phyloP scores from a whole-genome alignment of 1,140 invertebrate genomes.

The Coelopa frigida region DNA sequence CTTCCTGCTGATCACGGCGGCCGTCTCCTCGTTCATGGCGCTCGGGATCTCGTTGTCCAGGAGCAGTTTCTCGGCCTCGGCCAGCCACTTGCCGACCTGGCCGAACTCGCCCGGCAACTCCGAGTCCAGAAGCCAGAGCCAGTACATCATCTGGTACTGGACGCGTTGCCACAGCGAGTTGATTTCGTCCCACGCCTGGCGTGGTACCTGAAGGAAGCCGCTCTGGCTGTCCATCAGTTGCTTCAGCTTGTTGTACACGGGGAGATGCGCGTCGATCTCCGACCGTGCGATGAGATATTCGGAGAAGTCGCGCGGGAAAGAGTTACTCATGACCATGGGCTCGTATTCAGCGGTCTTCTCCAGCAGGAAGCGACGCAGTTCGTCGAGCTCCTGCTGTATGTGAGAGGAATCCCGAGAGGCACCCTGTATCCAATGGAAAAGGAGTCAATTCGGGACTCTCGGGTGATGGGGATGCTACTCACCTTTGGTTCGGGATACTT shows the following conservation, averaged over 20 bases:
- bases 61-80: conserved; percentile 75
- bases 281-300: conserved; percentile 64
- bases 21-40: conserved; percentile 77
- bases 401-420: conserved; percentile 41
- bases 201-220: conserved; percentile 68
- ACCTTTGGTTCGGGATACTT: conserved; percentile 82
- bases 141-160: conserved; percentile 67
- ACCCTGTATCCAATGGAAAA: conserved; percentile 22
- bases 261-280: conserved; percentile 62
- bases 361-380: conserved; percentile 71
- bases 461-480: conserved; percentile 6
- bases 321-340: conserved; percentile 54
- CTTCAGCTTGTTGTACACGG: conserved; percentile 63
- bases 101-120: conserved; percentile 75
- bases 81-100: conserved; percentile 81
- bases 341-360: conserved; percentile 61
- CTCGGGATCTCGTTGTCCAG: conserved; percentile 74
- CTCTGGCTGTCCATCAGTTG: conserved; percentile 65
- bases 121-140: conserved; percentile 80
- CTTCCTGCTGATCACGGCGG: conserved; percentile 76
- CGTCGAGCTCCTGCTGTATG: conserved; percentile 72
- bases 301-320: conserved; percentile 57
- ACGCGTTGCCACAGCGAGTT: conserved; percentile 69
- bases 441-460: not conserved
- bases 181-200: conserved; percentile 71